phyloP scores from a whole-genome alignment of 2,888 invertebrate species.

The Orthosia gothica region DNA sequence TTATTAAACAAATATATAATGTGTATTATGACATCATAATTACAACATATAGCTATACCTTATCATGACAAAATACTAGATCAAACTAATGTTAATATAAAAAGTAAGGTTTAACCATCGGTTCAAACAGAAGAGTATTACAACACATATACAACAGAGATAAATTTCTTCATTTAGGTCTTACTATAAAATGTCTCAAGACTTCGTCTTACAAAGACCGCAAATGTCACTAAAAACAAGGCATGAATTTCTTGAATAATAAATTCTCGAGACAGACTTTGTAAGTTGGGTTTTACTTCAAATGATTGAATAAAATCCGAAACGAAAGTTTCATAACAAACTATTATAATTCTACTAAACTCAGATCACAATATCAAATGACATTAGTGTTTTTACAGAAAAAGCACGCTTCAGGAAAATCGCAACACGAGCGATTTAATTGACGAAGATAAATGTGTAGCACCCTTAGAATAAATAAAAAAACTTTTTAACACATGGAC shows the following conservation, averaged over 20 bases:
- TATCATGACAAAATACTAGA: too few relatives aligned
- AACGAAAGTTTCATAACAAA: conserved; percentile 47
- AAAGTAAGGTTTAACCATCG: too few relatives aligned
- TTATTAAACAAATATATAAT: too few relatives aligned
- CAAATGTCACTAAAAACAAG: conserved; percentile 4
- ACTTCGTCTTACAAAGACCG: background rate
- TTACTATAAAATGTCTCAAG: background rate
- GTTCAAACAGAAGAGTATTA: too few relatives aligned
- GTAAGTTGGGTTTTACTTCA: background rate
- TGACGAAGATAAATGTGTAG: too few relatives aligned
- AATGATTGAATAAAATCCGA: conserved; percentile 15
- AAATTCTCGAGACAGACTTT: background rate
- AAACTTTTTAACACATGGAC: too few relatives aligned
- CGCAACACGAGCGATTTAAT: too few relatives aligned
- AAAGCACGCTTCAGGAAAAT: too few relatives aligned
- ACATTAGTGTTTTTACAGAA: conserved; percentile 25
- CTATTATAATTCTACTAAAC: conserved; percentile 70
- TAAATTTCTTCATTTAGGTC: conserved; percentile 30
- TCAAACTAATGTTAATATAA: too few relatives aligned
- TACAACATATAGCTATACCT: too few relatives aligned
- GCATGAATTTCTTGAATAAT: conserved; percentile 11
- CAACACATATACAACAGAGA: background rate
- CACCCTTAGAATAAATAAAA: too few relatives aligned
- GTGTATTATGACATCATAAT: too few relatives aligned
- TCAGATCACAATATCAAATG: conserved; percentile 66